phyloP scores from a whole-genome alignment of 2,797 vertebrate genomes.

The Spheniscus humboldti region DNA sequence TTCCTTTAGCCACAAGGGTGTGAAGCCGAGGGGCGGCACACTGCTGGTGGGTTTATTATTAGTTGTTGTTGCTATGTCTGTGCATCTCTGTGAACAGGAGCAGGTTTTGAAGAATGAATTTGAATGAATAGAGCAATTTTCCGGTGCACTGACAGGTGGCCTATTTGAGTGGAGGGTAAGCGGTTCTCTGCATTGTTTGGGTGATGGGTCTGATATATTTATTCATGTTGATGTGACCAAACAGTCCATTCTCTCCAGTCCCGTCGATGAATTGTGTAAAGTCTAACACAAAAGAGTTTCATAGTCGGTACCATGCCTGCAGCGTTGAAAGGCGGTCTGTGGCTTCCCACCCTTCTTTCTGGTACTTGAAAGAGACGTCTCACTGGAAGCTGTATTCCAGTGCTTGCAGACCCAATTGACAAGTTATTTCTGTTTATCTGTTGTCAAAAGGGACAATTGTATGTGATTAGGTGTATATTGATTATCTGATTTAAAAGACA shows the following conservation, averaged over 20 bases:
- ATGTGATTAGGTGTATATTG: neutral
- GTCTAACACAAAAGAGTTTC: neutral
- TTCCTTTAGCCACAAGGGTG: neutral
- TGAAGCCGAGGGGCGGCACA: fast-evolving
- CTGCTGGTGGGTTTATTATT: neutral
- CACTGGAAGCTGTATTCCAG: neutral
- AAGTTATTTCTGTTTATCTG: conserved; percentile 15
- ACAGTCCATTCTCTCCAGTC: neutral
- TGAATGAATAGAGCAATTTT: neutral
- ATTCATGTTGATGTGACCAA: neutral
- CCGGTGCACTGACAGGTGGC: neutral
- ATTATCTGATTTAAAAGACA: conserved; percentile 2
- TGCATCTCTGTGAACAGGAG: neutral
- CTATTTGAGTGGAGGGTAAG: neutral
- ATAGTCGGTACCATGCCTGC: fast-evolving
- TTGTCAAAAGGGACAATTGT: conserved; percentile 32
- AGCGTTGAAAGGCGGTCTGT: neutral
- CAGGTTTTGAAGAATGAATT: neutral
- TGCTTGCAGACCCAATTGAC: neutral
- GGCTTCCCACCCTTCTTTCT: neutral
- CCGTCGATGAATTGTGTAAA: neutral
- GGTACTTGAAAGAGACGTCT: neutral
- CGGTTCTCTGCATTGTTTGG: neutral
- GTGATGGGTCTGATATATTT: neutral
- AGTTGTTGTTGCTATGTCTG: neutral